Evolutionary conservation across 1,140 invertebrate species (phyloP), one percentile per base, ranked within the genome.

Genomic region (Lepidurus packardi): DNA sequence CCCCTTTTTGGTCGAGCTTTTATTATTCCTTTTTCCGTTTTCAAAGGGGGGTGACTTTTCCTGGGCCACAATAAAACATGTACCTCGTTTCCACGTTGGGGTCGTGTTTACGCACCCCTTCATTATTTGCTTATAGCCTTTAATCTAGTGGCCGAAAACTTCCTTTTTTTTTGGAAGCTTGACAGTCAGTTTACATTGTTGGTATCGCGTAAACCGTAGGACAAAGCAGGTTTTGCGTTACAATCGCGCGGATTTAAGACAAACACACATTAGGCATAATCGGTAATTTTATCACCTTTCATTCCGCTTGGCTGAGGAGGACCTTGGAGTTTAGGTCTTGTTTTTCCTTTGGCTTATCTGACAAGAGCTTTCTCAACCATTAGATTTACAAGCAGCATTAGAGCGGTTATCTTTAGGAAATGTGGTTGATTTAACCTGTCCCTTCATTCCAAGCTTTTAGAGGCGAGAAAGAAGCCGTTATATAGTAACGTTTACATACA

Each of bases 101-200:
- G 16, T 65, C 53, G 16, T 65, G 53, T 65, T 65, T 65, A 65
- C 21, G 53, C 13, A 65, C 16, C n/a, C 53, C 53, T 65, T 21
- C 53, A 65, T 65, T 65, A 65, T 65, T 65, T 65, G 53, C 53
- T 65, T 65, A 65, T 21, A 65, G n/a, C 53, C 53, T 65, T 65
- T 65, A 65, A 65, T 65, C 21, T n/a, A 65, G 53, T 21, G 53
- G 4, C 9, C 53, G 13, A 65, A 65, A 65, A 21, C 53, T 65
- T 65, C 53, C 53, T 11, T n/a, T 65, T n/a, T 9, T 34, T 13
- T 65, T 65, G 1, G n/a, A 4, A 65, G 16, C 16, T n/a, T 13
- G 53, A 21, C 4, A 65, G 53, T 65, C 21, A 13, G n/a, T 21
- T 21, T 65, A 65, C 34, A 34, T 34, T 34, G 25, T 34, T 34